Percentiles rank a stretch among this genome's conserved stretches.
These are phyloP conservation scores for Teinopalpus imperialis DNA, from an alignment of 2,888 invertebrate species.

Conservation along the genomic window DNA sequence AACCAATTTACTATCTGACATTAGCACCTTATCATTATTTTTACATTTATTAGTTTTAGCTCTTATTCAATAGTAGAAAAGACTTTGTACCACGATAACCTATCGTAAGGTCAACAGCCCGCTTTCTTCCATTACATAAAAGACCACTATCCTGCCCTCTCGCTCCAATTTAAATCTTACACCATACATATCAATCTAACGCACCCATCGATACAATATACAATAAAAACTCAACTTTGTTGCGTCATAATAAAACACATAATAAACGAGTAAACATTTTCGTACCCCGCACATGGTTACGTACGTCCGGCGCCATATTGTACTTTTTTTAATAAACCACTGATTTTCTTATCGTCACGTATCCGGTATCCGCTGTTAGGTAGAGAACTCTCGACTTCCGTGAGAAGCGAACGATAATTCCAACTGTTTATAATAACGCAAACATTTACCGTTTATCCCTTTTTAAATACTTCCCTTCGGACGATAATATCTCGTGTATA, in stretches of 20 bases:
- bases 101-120: too few relatives aligned
- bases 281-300: constrained; percentile 54
- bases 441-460: constrained; percentile 6
- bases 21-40: too few relatives aligned
- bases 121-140: neutral
- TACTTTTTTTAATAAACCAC: constrained; percentile 61
- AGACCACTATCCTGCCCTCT: neutral
- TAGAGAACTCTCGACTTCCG: constrained; percentile 11
- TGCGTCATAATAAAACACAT: constrained; percentile 47
- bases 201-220: constrained; percentile 15
- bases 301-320: constrained; percentile 39
- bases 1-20: too few relatives aligned
- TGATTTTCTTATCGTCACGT: constrained; percentile 49
- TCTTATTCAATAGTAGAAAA: too few relatives aligned
- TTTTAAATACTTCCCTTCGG: constrained; percentile 13
- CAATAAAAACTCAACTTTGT: constrained; percentile 60
- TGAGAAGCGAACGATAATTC: constrained; percentile 10
- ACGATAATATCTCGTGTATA: neutral
- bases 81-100: too few relatives aligned
- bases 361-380: constrained; percentile 4
- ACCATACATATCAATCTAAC: constrained; percentile 22
- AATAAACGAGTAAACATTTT: constrained; percentile 37
- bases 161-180: neutral
- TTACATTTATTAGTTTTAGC: too few relatives aligned
- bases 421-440: constrained; percentile 8